Evolutionary conservation across 2,113 vertebrate species (phyloP).

Genomic region (Rhea pennata): DNA sequence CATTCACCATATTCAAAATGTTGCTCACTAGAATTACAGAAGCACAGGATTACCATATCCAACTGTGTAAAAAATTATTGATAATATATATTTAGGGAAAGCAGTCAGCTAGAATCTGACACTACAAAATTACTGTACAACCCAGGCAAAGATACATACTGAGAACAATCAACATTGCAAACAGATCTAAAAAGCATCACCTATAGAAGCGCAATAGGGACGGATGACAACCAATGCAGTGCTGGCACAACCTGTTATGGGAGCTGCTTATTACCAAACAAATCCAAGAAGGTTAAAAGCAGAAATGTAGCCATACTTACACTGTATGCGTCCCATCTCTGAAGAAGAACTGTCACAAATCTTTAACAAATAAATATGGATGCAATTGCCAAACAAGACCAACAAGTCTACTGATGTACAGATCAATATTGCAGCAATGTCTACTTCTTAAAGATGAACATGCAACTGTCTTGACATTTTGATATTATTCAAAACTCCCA

Average conservation of each 20-base stretch:
- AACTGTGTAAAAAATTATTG: background rate
- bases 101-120: background rate
- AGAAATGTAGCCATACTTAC: background rate
- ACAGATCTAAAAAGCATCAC: background rate
- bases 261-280: background rate
- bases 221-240: rapidly evolving
- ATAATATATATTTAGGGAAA: background rate
- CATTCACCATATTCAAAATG: constrained; percentile 37
- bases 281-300: background rate
- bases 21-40: constrained; percentile 20
- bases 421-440: background rate
- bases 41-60: background rate
- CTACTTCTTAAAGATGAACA: background rate
- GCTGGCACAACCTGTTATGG: background rate
- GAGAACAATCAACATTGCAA: background rate
- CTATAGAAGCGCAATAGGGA: background rate
- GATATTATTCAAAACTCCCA: background rate
- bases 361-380: background rate
- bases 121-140: background rate
- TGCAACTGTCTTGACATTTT: background rate
- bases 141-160: background rate
- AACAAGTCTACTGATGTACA: background rate
- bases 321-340: background rate
- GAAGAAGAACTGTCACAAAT: background rate
- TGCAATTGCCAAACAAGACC: background rate